Evolutionary conservation across 1,140 invertebrate species (phyloP).

Genomic region (Drosophila grimshawi): DNA sequence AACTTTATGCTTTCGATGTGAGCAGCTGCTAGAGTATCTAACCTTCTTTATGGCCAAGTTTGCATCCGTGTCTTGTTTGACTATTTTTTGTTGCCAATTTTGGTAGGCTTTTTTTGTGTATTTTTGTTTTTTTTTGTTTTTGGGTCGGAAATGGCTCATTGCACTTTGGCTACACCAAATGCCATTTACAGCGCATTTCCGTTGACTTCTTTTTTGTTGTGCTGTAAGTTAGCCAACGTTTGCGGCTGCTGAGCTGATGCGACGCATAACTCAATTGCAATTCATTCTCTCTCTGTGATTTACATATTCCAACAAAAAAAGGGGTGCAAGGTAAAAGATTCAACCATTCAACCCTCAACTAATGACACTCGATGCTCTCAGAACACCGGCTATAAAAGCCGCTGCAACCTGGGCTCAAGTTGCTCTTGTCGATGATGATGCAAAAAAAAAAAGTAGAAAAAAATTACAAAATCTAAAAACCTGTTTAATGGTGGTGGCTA

Average conservation of each 20-base stretch:
- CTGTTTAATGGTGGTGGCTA: constrained; percentile 72
- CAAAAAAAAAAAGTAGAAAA: constrained; percentile 52
- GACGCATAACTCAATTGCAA: constrained; percentile 69
- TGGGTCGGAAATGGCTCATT: constrained; percentile 74
- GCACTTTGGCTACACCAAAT: constrained; percentile 80
- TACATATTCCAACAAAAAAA: constrained; percentile 22
- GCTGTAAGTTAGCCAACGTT: constrained; percentile 26
- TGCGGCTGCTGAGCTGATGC: constrained; percentile 47
- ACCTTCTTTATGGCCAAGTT: background rate
- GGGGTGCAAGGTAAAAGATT: constrained; percentile 42
- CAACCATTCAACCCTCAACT: constrained; percentile 49
- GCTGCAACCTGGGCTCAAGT: constrained; percentile 53
- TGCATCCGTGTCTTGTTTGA: background rate
- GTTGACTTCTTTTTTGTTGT: constrained; percentile 21
- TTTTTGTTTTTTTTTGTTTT: constrained; percentile 10
- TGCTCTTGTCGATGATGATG: constrained; percentile 45
- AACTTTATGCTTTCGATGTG: no score
- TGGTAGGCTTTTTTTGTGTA: constrained; percentile 17
- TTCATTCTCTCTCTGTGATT: constrained; percentile 32
- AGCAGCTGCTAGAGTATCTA: background rate
- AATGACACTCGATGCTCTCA: constrained; percentile 47
- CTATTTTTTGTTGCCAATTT: background rate
- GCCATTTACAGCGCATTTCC: constrained; percentile 81
- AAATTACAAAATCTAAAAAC: constrained; percentile 52
- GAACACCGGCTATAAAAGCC: constrained; percentile 12